phyloP scores from a whole-genome alignment of 2,113 vertebrate genomes.

The Chunga burmeisteri region DNA sequence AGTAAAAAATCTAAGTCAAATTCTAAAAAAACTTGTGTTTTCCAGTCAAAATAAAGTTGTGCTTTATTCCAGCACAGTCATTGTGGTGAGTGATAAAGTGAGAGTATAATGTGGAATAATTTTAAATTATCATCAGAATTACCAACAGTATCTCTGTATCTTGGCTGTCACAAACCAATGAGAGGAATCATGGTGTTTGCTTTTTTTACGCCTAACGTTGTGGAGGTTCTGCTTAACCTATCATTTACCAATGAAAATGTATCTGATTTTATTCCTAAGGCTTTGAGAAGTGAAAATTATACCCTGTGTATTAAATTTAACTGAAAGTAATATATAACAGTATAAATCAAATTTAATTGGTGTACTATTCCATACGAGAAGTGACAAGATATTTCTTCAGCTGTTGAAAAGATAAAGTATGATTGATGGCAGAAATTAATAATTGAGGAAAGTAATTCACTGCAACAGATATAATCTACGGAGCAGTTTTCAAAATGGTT shows the following conservation, averaged over 20 bases:
- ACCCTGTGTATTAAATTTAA: conserved; percentile 30
- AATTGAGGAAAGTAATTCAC: conserved; percentile 28
- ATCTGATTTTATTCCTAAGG: conserved; percentile 22
- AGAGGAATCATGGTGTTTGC: background rate
- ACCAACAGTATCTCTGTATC: background rate
- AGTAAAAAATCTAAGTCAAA: background rate
- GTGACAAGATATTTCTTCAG: conserved; percentile 53
- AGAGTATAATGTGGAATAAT: background rate
- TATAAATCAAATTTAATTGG: conserved; percentile 57
- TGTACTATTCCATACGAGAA: conserved; percentile 14
- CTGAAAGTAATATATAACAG: background rate
- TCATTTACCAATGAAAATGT: conserved; percentile 14
- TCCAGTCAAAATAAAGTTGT: background rate
- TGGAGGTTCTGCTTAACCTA: conserved; percentile 34
- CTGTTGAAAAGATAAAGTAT: conserved; percentile 36
- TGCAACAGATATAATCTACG: background rate
- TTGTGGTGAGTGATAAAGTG: background rate
- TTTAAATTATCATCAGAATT: conserved; percentile 30
- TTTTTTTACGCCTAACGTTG: background rate
- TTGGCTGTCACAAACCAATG: background rate
- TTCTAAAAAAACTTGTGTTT: background rate
- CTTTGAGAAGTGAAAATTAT: conserved; percentile 40
- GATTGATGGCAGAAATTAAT: conserved; percentile 66
- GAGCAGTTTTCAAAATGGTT: conserved; percentile 14
- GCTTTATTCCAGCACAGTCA: background rate